Evolutionary conservation across 1,140 invertebrate species (phyloP).

Genomic region (Brachionus rubens): DNA sequence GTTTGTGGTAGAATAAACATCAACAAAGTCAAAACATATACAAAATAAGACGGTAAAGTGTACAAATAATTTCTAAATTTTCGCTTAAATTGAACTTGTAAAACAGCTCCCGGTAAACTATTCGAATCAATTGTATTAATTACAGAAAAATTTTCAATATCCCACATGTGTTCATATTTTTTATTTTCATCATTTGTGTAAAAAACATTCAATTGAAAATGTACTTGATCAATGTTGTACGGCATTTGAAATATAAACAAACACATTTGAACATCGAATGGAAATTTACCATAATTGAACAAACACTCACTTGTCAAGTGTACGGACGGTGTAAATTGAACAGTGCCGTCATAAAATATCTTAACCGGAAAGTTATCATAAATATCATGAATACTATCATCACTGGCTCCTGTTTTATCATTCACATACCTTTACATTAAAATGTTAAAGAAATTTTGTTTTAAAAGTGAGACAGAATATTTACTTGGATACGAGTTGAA

Average conservation of each 20-base stretch:
- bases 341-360: constrained; percentile 3
- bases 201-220: not conserved
- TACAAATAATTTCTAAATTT: not conserved
- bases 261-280: constrained; percentile 33
- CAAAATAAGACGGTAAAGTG: constrained; percentile 38
- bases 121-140: not conserved
- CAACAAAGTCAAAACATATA: constrained; percentile 32
- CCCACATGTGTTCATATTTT: constrained; percentile 37
- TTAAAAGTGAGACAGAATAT: too few species aligned
- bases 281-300: constrained; percentile 26
- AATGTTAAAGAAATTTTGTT: not conserved
- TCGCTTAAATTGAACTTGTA: constrained; percentile 27
- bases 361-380: constrained; percentile 29
- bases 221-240: not conserved
- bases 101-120: not conserved
- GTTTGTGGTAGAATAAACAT: constrained; percentile 43
- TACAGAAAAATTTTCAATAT: not conserved
- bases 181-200: constrained; percentile 10
- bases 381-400: not conserved
- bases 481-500: not conserved
- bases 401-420: not conserved
- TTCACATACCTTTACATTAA: not conserved
- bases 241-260: constrained; percentile 39
- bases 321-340: constrained; percentile 31
- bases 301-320: constrained; percentile 36